A percentile compares a stretch with the other conserved stretches of the same genome.
These are phyloP conservation scores for Aldabrachelys gigantea DNA, from an alignment of 2,113 vertebrate genomes.

Conservation along the genomic window DNA sequence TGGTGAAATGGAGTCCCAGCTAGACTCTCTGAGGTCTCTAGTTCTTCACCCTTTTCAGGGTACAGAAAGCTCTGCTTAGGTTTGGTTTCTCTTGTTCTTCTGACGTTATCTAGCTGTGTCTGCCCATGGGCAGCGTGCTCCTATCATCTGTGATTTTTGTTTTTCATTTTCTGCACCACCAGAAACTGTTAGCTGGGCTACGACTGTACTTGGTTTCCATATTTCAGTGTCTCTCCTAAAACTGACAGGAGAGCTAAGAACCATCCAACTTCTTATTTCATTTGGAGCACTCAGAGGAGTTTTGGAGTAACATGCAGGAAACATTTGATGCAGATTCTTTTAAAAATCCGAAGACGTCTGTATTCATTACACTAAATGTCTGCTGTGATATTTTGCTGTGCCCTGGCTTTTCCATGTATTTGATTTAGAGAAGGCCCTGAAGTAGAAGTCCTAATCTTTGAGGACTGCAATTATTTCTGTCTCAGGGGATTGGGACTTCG, in stretches of 20 bases:
- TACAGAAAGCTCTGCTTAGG: not conserved
- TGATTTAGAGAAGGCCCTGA: not conserved
- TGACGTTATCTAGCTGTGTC: not conserved
- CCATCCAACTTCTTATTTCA: not conserved
- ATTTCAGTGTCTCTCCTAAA: not conserved
- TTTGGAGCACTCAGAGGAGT: not conserved
- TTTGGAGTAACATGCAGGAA: not conserved
- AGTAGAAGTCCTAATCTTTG: not conserved
- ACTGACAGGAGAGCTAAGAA: not conserved
- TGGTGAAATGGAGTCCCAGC: not conserved
- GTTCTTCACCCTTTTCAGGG: not conserved
- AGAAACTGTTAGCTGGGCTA: not conserved
- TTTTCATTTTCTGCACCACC: not conserved
- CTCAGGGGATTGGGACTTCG: too few relatives aligned
- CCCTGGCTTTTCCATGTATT: not conserved
- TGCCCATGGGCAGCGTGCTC: not conserved
- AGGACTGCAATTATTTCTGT: not conserved
- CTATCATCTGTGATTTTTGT: rapidly evolving
- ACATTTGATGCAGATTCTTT: not conserved
- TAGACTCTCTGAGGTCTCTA: rapidly evolving
- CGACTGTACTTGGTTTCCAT: not conserved
- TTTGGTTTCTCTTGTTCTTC: not conserved
- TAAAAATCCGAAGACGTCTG: not conserved
- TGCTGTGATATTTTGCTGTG: not conserved
- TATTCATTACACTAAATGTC: not conserved